Percentiles rank a stretch among this genome's conserved stretches.
phyloP scores from a whole-genome alignment of 1,140 invertebrate species.

The Lithobius niger region DNA sequence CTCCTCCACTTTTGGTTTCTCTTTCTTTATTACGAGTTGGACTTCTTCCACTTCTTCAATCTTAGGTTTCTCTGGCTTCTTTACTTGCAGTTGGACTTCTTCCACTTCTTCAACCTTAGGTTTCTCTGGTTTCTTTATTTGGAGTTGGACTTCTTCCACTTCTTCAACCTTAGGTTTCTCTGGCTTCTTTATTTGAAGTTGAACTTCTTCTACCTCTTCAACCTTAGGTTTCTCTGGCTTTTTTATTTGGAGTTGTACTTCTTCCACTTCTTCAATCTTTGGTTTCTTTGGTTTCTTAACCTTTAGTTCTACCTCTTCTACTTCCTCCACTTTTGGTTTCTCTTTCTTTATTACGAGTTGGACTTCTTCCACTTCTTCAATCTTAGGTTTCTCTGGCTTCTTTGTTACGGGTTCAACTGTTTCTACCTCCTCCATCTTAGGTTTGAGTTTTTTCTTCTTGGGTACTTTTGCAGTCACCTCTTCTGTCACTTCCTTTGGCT shows the following conservation, averaged over 20 bases:
- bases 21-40: background rate
- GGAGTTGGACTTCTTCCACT: slow-evolving; percentile 35
- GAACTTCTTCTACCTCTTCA: slow-evolving; percentile 18
- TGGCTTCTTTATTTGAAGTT: background rate
- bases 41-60: slow-evolving; percentile 19
- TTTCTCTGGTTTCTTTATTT: slow-evolving; percentile 33
- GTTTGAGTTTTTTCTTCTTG: slow-evolving; percentile 33
- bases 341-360: slow-evolving; percentile 1
- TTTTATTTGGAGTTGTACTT: slow-evolving; percentile 14
- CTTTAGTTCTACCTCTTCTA: slow-evolving; percentile 18
- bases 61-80: slow-evolving; percentile 14
- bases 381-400: slow-evolving; percentile 13
- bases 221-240: slow-evolving; percentile 14
- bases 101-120: slow-evolving; percentile 13
- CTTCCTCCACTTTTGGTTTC: background rate
- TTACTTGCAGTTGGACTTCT: slow-evolving; percentile 13
- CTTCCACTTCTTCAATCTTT: slow-evolving; percentile 1
- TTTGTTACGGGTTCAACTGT: slow-evolving; percentile 13
- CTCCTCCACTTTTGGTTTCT: slow-evolving; percentile 3
- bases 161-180: slow-evolving; percentile 24
- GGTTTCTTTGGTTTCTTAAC: slow-evolving; percentile 34
- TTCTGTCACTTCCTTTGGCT: slow-evolving; percentile 28
- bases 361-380: slow-evolving; percentile 18
- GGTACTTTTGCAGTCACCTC: slow-evolving; percentile 21
- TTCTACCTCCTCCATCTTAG: slow-evolving; percentile 11